These are phyloP conservation scores for Babylonia areolata DNA, from an alignment of 1,140 invertebrate species.

Conservation along the genomic window DNA sequence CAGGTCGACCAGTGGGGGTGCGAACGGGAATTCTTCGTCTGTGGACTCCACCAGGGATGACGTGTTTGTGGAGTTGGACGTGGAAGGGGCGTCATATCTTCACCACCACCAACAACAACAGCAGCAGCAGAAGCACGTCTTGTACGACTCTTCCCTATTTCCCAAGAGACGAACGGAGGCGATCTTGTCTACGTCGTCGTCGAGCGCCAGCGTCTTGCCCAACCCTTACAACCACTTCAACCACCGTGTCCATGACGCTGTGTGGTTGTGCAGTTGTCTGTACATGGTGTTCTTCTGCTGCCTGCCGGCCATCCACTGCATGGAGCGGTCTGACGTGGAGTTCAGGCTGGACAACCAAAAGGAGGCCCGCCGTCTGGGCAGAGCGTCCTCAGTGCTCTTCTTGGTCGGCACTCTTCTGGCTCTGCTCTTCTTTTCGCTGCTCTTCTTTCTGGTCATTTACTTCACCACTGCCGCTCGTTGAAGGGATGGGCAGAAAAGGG, in stretches of 20 bases:
- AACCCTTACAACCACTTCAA: conserved; percentile 49
- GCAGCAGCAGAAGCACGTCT: neutral
- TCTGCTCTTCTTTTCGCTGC: conserved; percentile 8
- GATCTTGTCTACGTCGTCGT: conserved; percentile 31
- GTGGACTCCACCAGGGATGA: conserved; percentile 38
- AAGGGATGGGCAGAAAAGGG: too few species aligned
- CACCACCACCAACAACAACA: too few species aligned
- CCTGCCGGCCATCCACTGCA: conserved; percentile 42
- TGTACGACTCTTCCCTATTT: neutral
- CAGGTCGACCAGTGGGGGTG: neutral
- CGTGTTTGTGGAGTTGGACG: conserved; percentile 41
- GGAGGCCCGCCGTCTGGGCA: conserved; percentile 16
- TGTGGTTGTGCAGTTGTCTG: conserved; percentile 39
- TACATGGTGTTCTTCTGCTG: conserved; percentile 48
- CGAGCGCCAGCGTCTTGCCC: conserved; percentile 37
- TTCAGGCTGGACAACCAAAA: conserved; percentile 29
- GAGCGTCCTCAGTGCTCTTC: conserved; percentile 30
- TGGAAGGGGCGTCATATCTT: neutral
- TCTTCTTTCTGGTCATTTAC: conserved; percentile 45
- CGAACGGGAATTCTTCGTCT: neutral
- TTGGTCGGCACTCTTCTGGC: conserved; percentile 30
- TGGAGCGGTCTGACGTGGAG: conserved; percentile 40
- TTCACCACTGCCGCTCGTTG: conserved; percentile 31
- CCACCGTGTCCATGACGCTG: conserved; percentile 35
- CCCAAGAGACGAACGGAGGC: neutral